Base-by-base conservation (phyloP, 2,888 invertebrate genomes). In the Shargacucullia verbasci region DNA sequence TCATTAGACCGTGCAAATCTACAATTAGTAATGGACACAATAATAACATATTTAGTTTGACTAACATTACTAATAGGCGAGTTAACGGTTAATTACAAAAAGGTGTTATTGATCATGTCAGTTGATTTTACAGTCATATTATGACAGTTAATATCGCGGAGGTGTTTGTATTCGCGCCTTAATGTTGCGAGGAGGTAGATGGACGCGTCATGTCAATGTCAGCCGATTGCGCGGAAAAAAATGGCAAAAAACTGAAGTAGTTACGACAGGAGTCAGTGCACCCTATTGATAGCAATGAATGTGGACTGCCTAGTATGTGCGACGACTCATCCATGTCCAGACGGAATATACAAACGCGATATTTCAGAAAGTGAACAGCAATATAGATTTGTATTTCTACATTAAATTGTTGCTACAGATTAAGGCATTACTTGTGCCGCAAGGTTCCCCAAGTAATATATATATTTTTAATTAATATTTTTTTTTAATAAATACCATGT, bases 141-240 rank as follows among this genome's bases (percentile, higher is more conserved):
- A 80, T 85, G 85, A 87, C 84, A 73, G 73, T 67, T 79, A 57
- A 59, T 75, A 71, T 70, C 66, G 70, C 70, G 66, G 66, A 58
- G 67, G 80, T 78, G 79, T 81, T 83, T 72, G 70, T 68, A 73
- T 88, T 86, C 80, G 83, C 86, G 81, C 88, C 79, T 84, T 84
- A 83, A 75, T 69, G 68, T 70, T 70, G 20, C 20, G 20, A 20
- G 20, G n/a, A n/a, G n/a, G n/a, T 20, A 78, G 66, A 73, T 77
- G 75, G 73, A 74, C 80, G 70, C 75, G 78, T 84, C 89, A 84
- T 87, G 89, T 90, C 86, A 88, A 79, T 91, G 91, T 90, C 90
- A 88, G 77, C 45, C 52, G 46, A 63, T 57, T 59, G 58, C 52
- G 66, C 75, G 74, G 81, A 85, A 84, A 80, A 80, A 83, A 80